Base-by-base conservation (phyloP, 2,888 invertebrate species). In the Nemoura dubitans region DNA sequence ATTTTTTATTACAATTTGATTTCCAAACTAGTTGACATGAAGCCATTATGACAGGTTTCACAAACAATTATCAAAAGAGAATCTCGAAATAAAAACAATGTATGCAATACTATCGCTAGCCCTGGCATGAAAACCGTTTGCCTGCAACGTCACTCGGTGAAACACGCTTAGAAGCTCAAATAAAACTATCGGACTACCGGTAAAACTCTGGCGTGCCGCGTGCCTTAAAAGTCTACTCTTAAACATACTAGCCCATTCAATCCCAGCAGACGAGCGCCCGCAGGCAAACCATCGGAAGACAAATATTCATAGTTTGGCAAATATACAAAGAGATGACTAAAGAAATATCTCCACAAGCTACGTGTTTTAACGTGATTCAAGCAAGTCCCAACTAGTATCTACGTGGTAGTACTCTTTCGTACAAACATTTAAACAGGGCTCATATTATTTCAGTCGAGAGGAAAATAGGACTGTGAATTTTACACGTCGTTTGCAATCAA, bases 271-370 rank as follows among this genome's bases (percentile, higher is more conserved):
- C 59, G 21, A 59, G 59, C 59, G 59, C 59, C 59, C 59, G 21
- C 21, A 59, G 59, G 59, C 59, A 59, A 59, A 1, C 14, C 21
- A 59, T 59, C 59, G 59, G 59, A 59, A 59, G 59, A 59, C 59
- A 59, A 21, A 59, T 59, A 59, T 59, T 59, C 59, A 59, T 10
- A 59, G 59, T 59, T 59, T 59, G 59, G 59, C 59, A 59, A 59
- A 59, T 59, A 59, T 59, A 59, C 59, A 59, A 59, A 59, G 59
- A 59, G 59, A 59, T 59, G 59, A 59, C 59, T 59, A 59, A 7
- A 59, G 59, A 59, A 59, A 59, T 21, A 59, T 59, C 21, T 59
- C 59, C 59, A 21, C 59, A 59, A 3, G 21, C 59, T 21, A 59
- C n/a, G 59, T 21, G 59, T 59, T 59, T 36, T 59, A 59, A 36